Evolutionary conservation across 2,888 invertebrate species (phyloP).

Genomic region (Hoplodrina blanda): DNA sequence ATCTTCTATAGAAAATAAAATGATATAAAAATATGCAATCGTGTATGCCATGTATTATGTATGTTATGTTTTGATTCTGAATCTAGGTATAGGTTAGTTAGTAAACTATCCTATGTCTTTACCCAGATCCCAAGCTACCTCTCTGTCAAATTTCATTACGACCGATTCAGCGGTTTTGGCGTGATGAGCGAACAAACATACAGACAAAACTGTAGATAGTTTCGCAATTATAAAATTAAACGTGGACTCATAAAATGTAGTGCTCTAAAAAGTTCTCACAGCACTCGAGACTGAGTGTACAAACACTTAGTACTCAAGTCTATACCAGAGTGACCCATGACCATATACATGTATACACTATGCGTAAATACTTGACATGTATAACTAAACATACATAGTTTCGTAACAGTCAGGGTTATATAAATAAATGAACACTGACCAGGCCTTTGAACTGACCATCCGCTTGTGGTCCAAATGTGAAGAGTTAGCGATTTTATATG

Average conservation of each 20-base stretch:
- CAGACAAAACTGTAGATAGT: too few relatives aligned
- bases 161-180: too few relatives aligned
- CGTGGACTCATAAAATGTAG: background rate
- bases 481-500: slow-evolving; percentile 32
- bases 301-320: slow-evolving; percentile 21
- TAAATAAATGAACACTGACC: slow-evolving; percentile 74
- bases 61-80: too few relatives aligned
- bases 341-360: slow-evolving; percentile 6
- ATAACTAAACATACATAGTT: slow-evolving; percentile 47
- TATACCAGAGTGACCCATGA: background rate
- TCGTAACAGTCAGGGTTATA: slow-evolving; percentile 65
- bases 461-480: slow-evolving; percentile 55
- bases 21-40: too few relatives aligned
- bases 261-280: slow-evolving; percentile 31
- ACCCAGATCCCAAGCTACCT: too few relatives aligned
- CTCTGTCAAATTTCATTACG: too few relatives aligned
- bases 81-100: too few relatives aligned
- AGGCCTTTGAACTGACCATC: slow-evolving; percentile 76
- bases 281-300: slow-evolving; percentile 19
- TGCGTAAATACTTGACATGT: slow-evolving; percentile 48
- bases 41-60: too few relatives aligned
- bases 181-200: too few relatives aligned
- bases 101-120: too few relatives aligned
- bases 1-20: too few relatives aligned
- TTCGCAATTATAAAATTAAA: too few relatives aligned